phyloP scores from a whole-genome alignment of 2,113 vertebrate species.

The Hemiprocne comata region DNA sequence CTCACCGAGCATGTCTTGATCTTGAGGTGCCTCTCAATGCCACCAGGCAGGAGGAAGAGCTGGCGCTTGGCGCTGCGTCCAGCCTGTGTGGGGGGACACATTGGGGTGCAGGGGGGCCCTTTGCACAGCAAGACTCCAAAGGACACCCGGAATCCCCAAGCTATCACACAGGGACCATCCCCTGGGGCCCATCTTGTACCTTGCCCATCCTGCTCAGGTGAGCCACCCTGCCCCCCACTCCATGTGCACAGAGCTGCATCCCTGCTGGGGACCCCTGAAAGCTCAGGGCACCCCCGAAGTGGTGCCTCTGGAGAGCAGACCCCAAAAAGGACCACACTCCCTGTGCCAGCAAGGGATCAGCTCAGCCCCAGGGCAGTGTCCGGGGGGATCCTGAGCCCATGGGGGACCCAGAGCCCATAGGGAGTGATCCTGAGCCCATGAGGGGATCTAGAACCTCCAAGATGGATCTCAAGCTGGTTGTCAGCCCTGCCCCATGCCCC shows the following conservation, averaged over 20 bases:
- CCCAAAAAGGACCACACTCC: background rate
- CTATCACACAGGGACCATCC: accelerated
- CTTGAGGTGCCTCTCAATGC: conserved; percentile 92
- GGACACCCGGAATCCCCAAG: background rate
- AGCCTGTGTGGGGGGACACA: conserved; percentile 69
- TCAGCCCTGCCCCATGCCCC: background rate
- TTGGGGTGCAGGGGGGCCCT: background rate
- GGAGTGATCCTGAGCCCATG: background rate
- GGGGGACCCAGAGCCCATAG: background rate
- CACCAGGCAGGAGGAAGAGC: conserved; percentile 92
- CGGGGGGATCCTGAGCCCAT: accelerated
- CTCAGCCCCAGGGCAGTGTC: background rate
- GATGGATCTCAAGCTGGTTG: background rate
- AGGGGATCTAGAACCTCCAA: accelerated
- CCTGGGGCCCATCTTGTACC: background rate
- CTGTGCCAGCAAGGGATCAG: background rate
- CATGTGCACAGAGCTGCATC: background rate
- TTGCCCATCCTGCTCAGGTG: background rate
- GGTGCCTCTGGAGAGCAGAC: background rate
- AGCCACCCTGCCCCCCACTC: background rate
- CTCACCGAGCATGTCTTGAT: conserved; percentile 96
- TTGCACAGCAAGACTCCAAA: background rate
- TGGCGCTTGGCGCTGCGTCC: conserved; percentile 97
- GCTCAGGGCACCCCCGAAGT: background rate
- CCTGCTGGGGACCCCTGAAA: background rate